A percentile compares a stretch with the other conserved stretches of the same genome.
These are phyloP conservation scores for Antedon mediterranea DNA, from an alignment of 53 echinoderm and acorn worm genomes.

Conservation along the genomic window DNA sequence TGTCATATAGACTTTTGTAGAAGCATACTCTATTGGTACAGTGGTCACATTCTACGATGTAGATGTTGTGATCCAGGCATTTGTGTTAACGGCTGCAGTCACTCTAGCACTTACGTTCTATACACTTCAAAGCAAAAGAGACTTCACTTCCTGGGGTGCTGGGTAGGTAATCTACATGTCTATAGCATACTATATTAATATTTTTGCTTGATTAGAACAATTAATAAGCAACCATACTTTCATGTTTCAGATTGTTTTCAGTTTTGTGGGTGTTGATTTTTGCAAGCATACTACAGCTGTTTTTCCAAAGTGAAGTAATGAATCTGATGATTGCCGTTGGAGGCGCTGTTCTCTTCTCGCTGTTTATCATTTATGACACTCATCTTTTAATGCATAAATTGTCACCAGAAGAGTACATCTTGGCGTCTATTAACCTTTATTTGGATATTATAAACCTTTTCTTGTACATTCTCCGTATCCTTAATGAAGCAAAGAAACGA, in stretches of 20 bases:
- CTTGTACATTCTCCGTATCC: conserved; percentile 77
- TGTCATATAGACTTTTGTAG: conserved; percentile 65
- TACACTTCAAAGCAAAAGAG: conserved; percentile 75
- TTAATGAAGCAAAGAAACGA: conserved; percentile 54
- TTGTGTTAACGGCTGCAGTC: conserved; percentile 56
- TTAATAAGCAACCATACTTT: neutral
- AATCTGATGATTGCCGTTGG: conserved; percentile 67
- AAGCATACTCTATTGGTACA: conserved; percentile 72
- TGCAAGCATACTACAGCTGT: conserved; percentile 60
- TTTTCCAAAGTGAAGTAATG: conserved; percentile 66
- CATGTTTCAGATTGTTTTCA: conserved; percentile 48
- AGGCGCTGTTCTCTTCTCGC: conserved; percentile 78
- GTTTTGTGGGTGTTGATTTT: conserved; percentile 57
- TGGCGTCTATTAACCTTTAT: conserved; percentile 86
- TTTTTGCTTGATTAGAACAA: neutral
- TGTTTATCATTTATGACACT: conserved; percentile 86
- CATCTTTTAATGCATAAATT: conserved; percentile 89
- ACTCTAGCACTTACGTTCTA: conserved; percentile 54
- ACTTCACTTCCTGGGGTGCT: conserved; percentile 96
- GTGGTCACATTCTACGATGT: conserved; percentile 94
- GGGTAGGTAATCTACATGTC: too few relatives aligned
- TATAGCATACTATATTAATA: too few relatives aligned
- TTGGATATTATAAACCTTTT: conserved; percentile 89
- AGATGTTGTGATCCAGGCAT: conserved; percentile 64
- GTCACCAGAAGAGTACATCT: conserved; percentile 90